phyloP scores from a whole-genome alignment of 2,113 vertebrate species.

The Eulemur rufifrons region DNA sequence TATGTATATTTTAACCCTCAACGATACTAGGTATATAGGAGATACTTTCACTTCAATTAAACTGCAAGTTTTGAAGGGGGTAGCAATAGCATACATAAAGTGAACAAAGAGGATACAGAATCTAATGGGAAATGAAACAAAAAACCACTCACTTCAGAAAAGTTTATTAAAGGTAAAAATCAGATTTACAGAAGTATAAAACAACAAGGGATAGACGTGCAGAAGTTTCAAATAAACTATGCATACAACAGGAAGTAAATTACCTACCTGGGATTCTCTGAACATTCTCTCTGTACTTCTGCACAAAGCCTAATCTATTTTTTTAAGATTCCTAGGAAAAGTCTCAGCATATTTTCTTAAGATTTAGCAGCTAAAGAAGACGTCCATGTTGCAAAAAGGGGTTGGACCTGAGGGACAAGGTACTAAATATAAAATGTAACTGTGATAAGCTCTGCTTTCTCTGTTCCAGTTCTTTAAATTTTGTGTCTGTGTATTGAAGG shows the following conservation, averaged over 20 bases:
- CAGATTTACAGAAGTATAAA: slow-evolving; percentile 74
- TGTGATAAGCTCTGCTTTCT: background rate
- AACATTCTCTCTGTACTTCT: background rate
- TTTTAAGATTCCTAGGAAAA: background rate
- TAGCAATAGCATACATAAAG: background rate
- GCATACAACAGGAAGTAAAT: slow-evolving; percentile 46
- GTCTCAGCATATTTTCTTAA: background rate
- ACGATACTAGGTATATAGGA: background rate
- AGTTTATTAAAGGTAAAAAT: slow-evolving; percentile 84
- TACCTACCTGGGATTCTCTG: slow-evolving; percentile 79
- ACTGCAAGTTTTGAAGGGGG: background rate
- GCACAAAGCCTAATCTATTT: background rate
- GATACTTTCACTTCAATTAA: background rate
- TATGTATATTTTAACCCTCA: background rate
- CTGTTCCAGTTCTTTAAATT: background rate
- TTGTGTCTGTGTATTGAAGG: background rate
- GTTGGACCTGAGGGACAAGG: background rate
- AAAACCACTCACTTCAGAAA: slow-evolving; percentile 77
- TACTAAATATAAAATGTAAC: background rate
- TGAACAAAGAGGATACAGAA: background rate
- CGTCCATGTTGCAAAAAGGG: background rate
- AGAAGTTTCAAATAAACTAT: slow-evolving; percentile 20
- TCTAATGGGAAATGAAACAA: slow-evolving; percentile 80
- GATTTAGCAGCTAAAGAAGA: slow-evolving; percentile 36
- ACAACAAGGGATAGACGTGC: slow-evolving; percentile 43